Evolutionary conservation across 2,797 vertebrate species (phyloP).

Genomic region (Lepus oiostolus): DNA sequence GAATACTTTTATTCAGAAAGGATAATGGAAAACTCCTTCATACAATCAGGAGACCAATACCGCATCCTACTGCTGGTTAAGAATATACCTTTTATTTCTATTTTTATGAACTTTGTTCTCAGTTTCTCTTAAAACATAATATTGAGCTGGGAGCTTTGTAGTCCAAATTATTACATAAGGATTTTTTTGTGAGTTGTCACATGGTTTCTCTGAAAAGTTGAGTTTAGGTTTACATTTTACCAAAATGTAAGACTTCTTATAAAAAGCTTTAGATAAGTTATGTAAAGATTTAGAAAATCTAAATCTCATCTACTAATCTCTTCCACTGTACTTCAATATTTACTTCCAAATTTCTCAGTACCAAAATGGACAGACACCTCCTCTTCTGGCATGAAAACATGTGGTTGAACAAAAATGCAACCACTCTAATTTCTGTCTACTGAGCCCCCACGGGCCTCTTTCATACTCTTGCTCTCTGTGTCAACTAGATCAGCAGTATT

Average conservation of each 20-base stretch:
- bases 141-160: not conserved
- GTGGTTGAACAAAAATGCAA: not conserved
- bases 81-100: not conserved
- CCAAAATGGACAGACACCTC: not conserved
- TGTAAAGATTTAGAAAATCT: not conserved
- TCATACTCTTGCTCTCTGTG: not conserved
- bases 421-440: not conserved
- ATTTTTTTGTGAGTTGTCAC: not conserved
- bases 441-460: not conserved
- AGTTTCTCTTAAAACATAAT: conserved; percentile 55
- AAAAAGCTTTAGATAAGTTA: not conserved
- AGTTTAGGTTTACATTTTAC: conserved; percentile 47
- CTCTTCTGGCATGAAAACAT: not conserved
- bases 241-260: not conserved
- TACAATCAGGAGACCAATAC: not conserved
- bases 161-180: not conserved
- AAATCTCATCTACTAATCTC: not conserved
- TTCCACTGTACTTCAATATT: not conserved
- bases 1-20: conserved; percentile 33
- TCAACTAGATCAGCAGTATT: not conserved
- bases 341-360: not conserved
- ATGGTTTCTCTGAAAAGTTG: conserved; percentile 33
- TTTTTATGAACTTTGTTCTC: conserved; percentile 51
- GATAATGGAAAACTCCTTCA: not conserved
- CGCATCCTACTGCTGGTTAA: not conserved